Percentiles rank a stretch among this genome's conserved stretches.
Conservation (phyloP, 2,113 vertebrate genomes). For the Odontophorus gujanensis region DNA sequence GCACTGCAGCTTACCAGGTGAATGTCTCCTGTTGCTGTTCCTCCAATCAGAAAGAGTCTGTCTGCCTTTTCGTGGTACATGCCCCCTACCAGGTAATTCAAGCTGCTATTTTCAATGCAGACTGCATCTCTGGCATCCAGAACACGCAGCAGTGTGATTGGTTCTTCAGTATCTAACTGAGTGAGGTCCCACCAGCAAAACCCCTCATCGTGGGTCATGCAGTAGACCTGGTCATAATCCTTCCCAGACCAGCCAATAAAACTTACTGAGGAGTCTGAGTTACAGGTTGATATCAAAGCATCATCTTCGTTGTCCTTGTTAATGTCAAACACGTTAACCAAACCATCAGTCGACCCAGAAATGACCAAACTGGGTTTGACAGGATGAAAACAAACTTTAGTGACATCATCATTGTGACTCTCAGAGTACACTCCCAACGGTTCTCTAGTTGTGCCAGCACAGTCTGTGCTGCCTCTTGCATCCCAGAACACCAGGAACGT, state of each 20-base stretch:
- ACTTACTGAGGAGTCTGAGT: slow-evolving; percentile 87
- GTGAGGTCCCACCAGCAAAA: slow-evolving; percentile 92
- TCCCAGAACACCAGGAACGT: slow-evolving; percentile 95
- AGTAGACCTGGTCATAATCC: slow-evolving; percentile 83
- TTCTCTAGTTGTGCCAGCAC: slow-evolving; percentile 19
- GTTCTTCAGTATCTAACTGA: slow-evolving; percentile 84
- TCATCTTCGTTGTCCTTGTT: slow-evolving; percentile 87
- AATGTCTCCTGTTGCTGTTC: slow-evolving; percentile 80
- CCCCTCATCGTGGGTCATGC: slow-evolving; percentile 89
- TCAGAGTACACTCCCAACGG: slow-evolving; percentile 92
- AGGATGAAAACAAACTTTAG: slow-evolving; percentile 91
- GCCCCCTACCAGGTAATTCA: slow-evolving; percentile 91
- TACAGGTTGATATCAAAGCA: slow-evolving; percentile 88
- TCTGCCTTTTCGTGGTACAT: slow-evolving; percentile 82
- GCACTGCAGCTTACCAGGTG: slow-evolving; percentile 82
- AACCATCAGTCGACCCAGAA: slow-evolving; percentile 90
- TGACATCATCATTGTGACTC: slow-evolving; percentile 94
- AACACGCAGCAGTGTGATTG: slow-evolving; percentile 80
- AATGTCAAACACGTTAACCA: slow-evolving; percentile 95
- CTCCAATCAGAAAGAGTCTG: slow-evolving; percentile 86
- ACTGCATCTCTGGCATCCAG: slow-evolving; percentile 78
- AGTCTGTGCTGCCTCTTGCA: slow-evolving; percentile 73
- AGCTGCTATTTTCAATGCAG: background rate
- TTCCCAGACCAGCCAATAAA: slow-evolving; percentile 87
- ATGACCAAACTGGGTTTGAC: slow-evolving; percentile 80